Conservation (phyloP, 2,888 invertebrate species). For the Cephus runcator region DNA sequence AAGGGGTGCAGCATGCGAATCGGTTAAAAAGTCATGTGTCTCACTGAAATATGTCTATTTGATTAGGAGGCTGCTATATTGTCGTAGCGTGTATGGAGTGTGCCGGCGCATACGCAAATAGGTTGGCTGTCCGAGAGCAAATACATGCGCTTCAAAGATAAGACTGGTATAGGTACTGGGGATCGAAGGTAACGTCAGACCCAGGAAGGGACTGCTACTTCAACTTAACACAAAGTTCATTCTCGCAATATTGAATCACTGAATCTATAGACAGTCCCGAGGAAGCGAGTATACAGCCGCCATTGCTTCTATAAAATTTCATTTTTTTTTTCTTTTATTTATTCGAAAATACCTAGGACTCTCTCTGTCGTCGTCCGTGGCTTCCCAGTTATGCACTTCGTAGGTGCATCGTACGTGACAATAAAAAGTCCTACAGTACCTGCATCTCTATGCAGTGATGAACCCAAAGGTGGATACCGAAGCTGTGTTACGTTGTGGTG, state of each 20-base stretch:
- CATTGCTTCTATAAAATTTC: not conserved
- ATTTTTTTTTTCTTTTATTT: not conserved
- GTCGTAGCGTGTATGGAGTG: slow-evolving; percentile 48
- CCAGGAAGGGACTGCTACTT: slow-evolving; percentile 23
- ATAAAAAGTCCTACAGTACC: not conserved
- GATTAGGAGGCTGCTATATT: slow-evolving; percentile 33
- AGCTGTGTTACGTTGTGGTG: not conserved
- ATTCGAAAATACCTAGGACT: not conserved
- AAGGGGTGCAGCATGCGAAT: not conserved
- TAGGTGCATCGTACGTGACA: too few relatives aligned
- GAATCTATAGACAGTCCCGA: not conserved
- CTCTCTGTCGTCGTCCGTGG: not conserved
- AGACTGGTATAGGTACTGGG: slow-evolving; percentile 34
- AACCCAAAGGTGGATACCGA: not conserved
- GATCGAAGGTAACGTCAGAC: slow-evolving; percentile 11
- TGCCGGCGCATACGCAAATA: slow-evolving; percentile 60
- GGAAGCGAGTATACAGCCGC: too few relatives aligned
- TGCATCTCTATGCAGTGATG: not conserved
- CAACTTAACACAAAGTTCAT: slow-evolving; percentile 1
- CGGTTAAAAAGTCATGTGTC: not conserved
- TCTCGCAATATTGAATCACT: not conserved
- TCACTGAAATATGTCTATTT: slow-evolving; percentile 41
- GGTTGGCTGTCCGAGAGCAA: slow-evolving; percentile 51
- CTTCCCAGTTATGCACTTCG: not conserved
- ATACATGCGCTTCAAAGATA: slow-evolving; percentile 58